Evolutionary conservation across 1,140 invertebrate genomes (phyloP).

Genomic region (Apis dorsata): DNA sequence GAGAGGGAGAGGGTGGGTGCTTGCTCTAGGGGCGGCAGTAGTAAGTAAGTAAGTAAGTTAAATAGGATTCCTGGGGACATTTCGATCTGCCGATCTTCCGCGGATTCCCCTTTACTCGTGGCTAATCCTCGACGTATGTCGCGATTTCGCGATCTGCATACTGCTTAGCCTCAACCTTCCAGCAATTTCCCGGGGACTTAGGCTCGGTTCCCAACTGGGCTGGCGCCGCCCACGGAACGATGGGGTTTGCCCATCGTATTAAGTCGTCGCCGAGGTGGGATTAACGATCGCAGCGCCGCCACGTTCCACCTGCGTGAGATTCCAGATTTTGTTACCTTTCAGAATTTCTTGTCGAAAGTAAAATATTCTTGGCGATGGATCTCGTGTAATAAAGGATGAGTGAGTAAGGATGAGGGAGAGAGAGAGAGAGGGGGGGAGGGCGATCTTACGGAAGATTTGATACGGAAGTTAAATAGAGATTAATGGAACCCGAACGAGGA

Average conservation of each 20-base stretch:
- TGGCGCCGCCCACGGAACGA: slow-evolving; percentile 48
- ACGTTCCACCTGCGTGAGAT: slow-evolving; percentile 13
- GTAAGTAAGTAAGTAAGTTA: slow-evolving; percentile 32
- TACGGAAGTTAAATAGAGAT: too few species aligned
- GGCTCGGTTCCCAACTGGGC: slow-evolving; percentile 38
- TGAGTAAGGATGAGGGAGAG: too few species aligned
- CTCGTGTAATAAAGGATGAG: not conserved
- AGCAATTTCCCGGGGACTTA: slow-evolving; percentile 68
- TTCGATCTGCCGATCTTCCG: slow-evolving; percentile 53
- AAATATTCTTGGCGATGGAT: not conserved
- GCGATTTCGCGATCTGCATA: slow-evolving; percentile 74
- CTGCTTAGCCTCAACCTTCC: slow-evolving; percentile 63
- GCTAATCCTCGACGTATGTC: slow-evolving; percentile 72
- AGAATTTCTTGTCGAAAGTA: not conserved
- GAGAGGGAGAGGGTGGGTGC: not conserved
- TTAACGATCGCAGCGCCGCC: slow-evolving; percentile 66
- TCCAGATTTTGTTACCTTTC: not conserved
- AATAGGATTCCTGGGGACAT: slow-evolving; percentile 53
- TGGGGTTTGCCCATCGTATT: slow-evolving; percentile 68
- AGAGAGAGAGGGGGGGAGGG: too few species aligned
- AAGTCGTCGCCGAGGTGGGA: slow-evolving; percentile 65
- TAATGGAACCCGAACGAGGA: too few species aligned
- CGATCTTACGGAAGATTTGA: too few species aligned
- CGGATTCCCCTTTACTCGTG: slow-evolving; percentile 55
- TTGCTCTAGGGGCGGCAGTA: not conserved